phyloP scores from a whole-genome alignment of 2,888 invertebrate species.

The Lasius platythorax region DNA sequence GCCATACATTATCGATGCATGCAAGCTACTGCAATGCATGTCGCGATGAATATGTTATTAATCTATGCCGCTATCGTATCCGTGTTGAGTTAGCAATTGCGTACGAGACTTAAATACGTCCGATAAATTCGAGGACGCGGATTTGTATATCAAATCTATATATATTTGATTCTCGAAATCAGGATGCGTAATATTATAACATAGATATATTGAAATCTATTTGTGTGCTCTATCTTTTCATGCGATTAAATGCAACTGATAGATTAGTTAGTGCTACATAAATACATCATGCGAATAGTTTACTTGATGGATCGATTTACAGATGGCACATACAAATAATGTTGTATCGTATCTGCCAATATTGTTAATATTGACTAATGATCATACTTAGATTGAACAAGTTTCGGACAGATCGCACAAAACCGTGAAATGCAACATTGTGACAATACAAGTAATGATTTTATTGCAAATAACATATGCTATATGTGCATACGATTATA shows the following conservation, averaged over 20 bases:
- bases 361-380: slow-evolving; percentile 33
- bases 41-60: slow-evolving; percentile 40
- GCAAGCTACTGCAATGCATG: slow-evolving; percentile 25
- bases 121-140: background rate
- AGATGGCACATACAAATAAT: background rate
- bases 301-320: background rate
- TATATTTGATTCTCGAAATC: background rate
- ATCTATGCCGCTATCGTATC: slow-evolving; percentile 1
- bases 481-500: background rate
- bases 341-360: background rate
- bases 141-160: background rate
- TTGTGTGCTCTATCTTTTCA: background rate
- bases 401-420: slow-evolving; percentile 6
- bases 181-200: background rate
- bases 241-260: background rate
- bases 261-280: background rate
- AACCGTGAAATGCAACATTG: background rate
- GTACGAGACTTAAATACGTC: background rate
- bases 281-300: background rate
- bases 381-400: background rate
- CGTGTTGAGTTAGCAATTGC: background rate
- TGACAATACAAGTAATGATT: background rate
- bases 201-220: background rate
- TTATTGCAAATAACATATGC: background rate
- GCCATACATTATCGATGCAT: slow-evolving; percentile 41